Evolutionary conservation across 2,888 invertebrate species (phyloP), one percentile per base, ranked within the genome.

Genomic region (Aradus depressus): DNA sequence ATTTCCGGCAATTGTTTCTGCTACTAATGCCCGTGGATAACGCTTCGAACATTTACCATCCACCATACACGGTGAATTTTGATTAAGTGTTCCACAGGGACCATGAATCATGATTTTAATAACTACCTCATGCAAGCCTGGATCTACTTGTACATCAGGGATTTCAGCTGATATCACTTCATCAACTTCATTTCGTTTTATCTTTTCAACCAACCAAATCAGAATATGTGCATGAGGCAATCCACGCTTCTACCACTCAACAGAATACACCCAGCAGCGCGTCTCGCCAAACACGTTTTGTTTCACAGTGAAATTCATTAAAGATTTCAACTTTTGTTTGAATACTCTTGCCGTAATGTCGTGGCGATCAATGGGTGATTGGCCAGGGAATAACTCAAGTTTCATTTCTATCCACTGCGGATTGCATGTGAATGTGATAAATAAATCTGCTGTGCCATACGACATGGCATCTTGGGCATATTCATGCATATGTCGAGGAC

Each of bases 401-500:
- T 25, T 54, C 42, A 63, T 62, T 51, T 64, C 62, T 21, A 4
- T n/a, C 63, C 63, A 63, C 44, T 57, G 54, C 35, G 61, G 62
- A 56, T 62, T 63, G 47, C 61, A 62, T n/a, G 61, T 62, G 50
- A 4, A 61, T 61, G 42, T 60, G 58, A 16, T 41, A 51, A 5
- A 62, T 57, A 3, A 65, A n/a, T n/a, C n/a, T n/a, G n/a, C n/a
- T n/a, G n/a, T n/a, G n/a, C n/a, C 64, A 52, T 60, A 63, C 4
- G 64, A 55, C 62, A 64, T 60, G 10, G 64, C 63, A 61, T 65
- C 64, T 52, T 64, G 63, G 6, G 59, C 52, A 41, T 59, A 54
- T 59, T 65, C 62, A 19, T 64, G 64, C 62, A 64, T 55, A 48
- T 62, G 61, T 12, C 61, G 44, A 8, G 63, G 64, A 22, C 61